Evolutionary conservation across 2,888 invertebrate genomes (phyloP), one percentile per base, ranked within the genome.

Genomic region (Oxycera nigricornis): DNA sequence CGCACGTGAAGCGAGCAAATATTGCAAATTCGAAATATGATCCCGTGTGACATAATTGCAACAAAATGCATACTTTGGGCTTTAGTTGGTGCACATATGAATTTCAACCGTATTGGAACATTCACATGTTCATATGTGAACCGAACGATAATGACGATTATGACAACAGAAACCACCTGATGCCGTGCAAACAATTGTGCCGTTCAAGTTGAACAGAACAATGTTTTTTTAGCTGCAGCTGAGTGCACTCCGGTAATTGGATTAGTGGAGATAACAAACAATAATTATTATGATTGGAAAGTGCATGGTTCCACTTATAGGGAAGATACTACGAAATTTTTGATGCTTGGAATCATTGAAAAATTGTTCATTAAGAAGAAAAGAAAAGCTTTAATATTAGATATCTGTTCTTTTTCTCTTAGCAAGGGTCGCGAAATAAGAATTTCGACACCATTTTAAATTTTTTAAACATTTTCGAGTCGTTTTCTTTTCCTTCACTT

Each of bases 41-140:
- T 61, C 57, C 28, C 61, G 28, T 61, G 20, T 61, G 61, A 61
- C 61, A 61, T 61, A 61, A 61, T 61, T 61, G 61, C 61, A 61
- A 31, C 31, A 61, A 61, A 61, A 9, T 31, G 61, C 61, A 31
- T 61, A 17, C 28, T 31, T 4, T 17, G 31, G 20, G 61, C 26
- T 61, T 20, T 61, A 61, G 31, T 31, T 61, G 26, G 22, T 11
- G 14, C n/a, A 31, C 17, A 11, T 61, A 61, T 26, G 7, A 26
- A 61, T 17, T 31, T 3, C 9, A 17, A n/a, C 31, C 31, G 31
- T n/a, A n/a, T n/a, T n/a, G n/a, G n/a, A n/a, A n/a, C n/a, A 46
- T 46, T 2, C 2, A 46, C 3, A 46, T 7, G 46, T 52, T 9
- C n/a, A 30, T 31, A 61, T 31, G 31, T 2, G 14, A 61, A 61